phyloP scores from a whole-genome alignment of 2,113 vertebrate genomes.

The Rousettus leschenaultii region DNA sequence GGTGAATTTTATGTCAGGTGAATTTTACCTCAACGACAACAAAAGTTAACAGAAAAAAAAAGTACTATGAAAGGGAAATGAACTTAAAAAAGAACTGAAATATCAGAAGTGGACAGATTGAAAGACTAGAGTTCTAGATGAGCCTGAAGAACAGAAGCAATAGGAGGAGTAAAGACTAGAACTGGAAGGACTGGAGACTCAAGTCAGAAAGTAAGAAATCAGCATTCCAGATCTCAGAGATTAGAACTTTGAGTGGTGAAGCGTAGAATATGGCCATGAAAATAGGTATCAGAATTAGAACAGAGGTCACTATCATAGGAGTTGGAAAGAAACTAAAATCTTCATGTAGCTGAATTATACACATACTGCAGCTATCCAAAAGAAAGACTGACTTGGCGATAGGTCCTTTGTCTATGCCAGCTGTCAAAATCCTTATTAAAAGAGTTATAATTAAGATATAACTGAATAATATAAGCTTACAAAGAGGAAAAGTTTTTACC shows the following conservation, averaged over 20 bases:
- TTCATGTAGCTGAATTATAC: background rate
- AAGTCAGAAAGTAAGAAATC: background rate
- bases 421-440: background rate
- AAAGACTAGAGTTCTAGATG: background rate
- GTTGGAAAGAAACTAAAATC: background rate
- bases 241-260: background rate
- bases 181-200: background rate
- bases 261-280: background rate
- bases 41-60: background rate
- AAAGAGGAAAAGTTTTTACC: background rate
- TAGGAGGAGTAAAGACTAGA: background rate
- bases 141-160: background rate
- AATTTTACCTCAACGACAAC: conserved; percentile 8
- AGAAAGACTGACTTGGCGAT: background rate
- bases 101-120: background rate
- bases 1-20: background rate
- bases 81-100: background rate
- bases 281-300: background rate
- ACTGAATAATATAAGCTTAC: background rate
- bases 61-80: background rate
- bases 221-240: conserved; percentile 17
- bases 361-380: background rate
- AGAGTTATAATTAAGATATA: background rate
- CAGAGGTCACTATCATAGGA: background rate
- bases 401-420: background rate